Evolutionary conservation across 1,140 invertebrate genomes (phyloP), one percentile per base, ranked within the genome.

Genomic region (Marisa cornuarietis): DNA sequence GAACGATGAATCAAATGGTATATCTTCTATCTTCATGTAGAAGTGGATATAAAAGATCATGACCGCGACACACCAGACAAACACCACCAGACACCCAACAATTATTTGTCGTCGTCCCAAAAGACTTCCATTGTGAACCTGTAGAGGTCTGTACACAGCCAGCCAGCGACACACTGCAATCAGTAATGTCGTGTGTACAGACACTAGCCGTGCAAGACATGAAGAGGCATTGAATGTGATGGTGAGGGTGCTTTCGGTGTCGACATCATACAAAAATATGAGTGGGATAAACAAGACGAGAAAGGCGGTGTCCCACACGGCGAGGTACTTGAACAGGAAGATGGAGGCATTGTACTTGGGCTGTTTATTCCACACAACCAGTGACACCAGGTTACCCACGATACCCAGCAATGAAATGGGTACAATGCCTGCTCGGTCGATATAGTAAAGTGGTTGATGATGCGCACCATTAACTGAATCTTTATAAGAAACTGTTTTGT

Each of bases 131-230:
- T 9, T n/a, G 22, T 71, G n/a, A 20, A 49, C n/a, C 9, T 42
- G 22, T 6, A 31, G 9, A 26, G 69, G 69, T 42, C 31, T 42
- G 69, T 26, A 9, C 9, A 71, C 69, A 31, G 69, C 69, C 26
- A 71, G 31, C 69, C 69, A 71, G 51, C 69, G 69, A 31, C 69
- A n/a, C n/a, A n/a, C n/a, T n/a, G n/a, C n/a, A n/a, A n/a, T n/a
- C n/a, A n/a, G n/a, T n/a, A n/a, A n/a, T n/a, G n/a, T n/a, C n/a
- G n/a, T n/a, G n/a, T n/a, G n/a, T n/a, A n/a, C n/a, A n/a, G n/a
- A n/a, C n/a, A n/a, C n/a, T n/a, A n/a, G n/a, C n/a, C n/a, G n/a
- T n/a, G n/a, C n/a, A n/a, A n/a, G n/a, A n/a, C n/a, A n/a, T n/a
- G n/a, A n/a, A n/a, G n/a, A n/a, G n/a, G n/a, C n/a, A n/a, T n/a